Evolutionary conservation across 2,797 vertebrate species (phyloP).

Genomic region (Ctenopoma multispine): DNA sequence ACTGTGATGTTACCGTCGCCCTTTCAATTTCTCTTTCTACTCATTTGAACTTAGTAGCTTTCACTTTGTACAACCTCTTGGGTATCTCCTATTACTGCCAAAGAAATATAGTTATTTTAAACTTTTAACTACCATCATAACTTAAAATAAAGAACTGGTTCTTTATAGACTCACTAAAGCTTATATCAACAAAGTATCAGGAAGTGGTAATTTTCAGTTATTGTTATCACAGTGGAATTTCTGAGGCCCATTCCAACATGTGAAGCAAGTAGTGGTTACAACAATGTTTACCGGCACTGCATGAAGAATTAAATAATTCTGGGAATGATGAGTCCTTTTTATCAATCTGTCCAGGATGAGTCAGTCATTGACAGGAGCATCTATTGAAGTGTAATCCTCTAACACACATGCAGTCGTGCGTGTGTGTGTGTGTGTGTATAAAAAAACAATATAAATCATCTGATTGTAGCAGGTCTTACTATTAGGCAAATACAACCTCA

Average conservation of each 20-base stretch:
- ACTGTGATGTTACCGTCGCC: neutral
- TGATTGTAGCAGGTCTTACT: no score
- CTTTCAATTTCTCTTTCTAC: neutral
- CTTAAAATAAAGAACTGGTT: neutral
- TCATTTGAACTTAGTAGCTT: neutral
- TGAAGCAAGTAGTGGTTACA: constrained; percentile 19
- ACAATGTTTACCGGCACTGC: constrained; percentile 36
- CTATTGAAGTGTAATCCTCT: constrained; percentile 7
- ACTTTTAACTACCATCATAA: constrained; percentile 20
- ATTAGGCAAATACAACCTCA: no score
- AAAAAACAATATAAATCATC: no score
- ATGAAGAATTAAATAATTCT: constrained; percentile 25
- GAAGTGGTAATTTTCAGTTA: constrained; percentile 10
- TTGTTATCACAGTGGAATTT: constrained; percentile 35
- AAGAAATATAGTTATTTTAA: constrained; percentile 18
- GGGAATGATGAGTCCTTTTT: constrained; percentile 28
- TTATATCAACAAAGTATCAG: constrained; percentile 10
- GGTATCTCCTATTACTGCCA: constrained; percentile 13
- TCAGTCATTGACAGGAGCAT: constrained; percentile 19
- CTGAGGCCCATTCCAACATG: constrained; percentile 2
- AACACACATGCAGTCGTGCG: neutral
- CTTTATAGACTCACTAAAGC: neutral
- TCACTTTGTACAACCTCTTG: neutral
- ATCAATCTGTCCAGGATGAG: constrained; percentile 22
- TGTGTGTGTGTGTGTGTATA: no score